Base-by-base conservation (phyloP, 2,888 invertebrate genomes). In the Parelbella ahira region DNA sequence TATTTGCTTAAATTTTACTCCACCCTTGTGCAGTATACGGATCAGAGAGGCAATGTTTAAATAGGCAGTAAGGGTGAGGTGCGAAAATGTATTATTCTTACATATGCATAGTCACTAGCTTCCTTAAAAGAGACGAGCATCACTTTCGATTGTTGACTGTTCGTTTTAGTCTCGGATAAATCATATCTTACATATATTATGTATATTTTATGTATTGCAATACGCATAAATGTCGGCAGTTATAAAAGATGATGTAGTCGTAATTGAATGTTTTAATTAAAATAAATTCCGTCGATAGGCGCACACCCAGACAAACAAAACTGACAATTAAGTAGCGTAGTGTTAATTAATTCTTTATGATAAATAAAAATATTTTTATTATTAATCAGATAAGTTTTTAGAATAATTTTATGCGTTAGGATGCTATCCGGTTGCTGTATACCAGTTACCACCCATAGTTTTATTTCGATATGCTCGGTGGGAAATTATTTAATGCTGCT, bases 201-300 rank as follows among this genome's bases (percentile, higher is more conserved):
- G n/a, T n/a, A n/a, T n/a, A n/a, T n/a, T n/a, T n/a, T n/a, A n/a
- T n/a, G n/a, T n/a, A n/a, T n/a, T n/a, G n/a, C n/a, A n/a, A 32
- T 20, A 19, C 20, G 3, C 20, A 20, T 32, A 20, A 32, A 34
- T 23, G 25, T 13, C 21, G 21, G n/a, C 15, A 23, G 10, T 15
- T 30, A 30, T 24, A 30, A 28, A 13, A 2, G 8, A 29, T 15
- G 23, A 38, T 38, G 10, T 29, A 15, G 20, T 10, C 2, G 10
- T 38, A 23, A 36, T 27, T 25, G 27, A 36, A 13, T 18, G 38
- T 10, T 28, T 29, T 37, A 37, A 37, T 38, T 23, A 38, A 5
- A 30, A 29, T 30, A 11, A 10, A 29, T 23, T 30, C 15, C 11
- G 23, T 18, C 15, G 24, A 30, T 30, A 30, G 23, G 30, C 23